These are phyloP conservation scores for Rhea pennata DNA, from an alignment of 2,113 vertebrate genomes.

Conservation along the genomic window DNA sequence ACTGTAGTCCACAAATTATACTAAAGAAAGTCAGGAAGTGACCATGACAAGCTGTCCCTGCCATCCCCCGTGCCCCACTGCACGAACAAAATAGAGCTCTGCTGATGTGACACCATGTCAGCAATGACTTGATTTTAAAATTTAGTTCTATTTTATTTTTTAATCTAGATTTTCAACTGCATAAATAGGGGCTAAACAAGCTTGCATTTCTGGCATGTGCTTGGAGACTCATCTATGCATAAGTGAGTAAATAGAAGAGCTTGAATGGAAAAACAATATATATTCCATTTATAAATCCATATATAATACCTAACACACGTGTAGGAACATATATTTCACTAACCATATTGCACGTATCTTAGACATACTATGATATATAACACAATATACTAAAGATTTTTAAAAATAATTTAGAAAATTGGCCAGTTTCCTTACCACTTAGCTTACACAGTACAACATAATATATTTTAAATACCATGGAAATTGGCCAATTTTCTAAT, in stretches of 20 bases:
- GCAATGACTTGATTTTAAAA: background rate
- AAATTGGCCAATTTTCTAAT: constrained; percentile 37
- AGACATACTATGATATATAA: background rate
- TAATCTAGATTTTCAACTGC: background rate
- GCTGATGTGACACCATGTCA: background rate
- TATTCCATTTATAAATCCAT: background rate
- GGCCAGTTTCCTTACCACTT: constrained; percentile 7
- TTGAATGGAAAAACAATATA: background rate
- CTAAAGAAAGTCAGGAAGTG: background rate
- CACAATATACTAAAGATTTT: background rate
- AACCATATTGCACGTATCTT: background rate
- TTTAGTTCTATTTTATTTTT: rapidly evolving
- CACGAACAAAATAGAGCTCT: background rate
- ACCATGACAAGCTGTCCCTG: background rate
- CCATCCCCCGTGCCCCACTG: background rate
- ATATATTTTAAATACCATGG: constrained; percentile 8
- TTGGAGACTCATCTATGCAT: background rate
- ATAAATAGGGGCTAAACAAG: background rate
- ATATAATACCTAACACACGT: background rate
- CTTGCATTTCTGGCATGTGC: background rate
- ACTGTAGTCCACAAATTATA: background rate
- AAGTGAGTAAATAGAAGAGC: background rate
- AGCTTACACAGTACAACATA: background rate
- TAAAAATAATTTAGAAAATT: constrained; percentile 26
- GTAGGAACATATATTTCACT: background rate